Percentiles rank a stretch among this genome's conserved stretches.
phyloP scores from a whole-genome alignment of 2,888 invertebrate species.

The Poecilus cupreus region DNA sequence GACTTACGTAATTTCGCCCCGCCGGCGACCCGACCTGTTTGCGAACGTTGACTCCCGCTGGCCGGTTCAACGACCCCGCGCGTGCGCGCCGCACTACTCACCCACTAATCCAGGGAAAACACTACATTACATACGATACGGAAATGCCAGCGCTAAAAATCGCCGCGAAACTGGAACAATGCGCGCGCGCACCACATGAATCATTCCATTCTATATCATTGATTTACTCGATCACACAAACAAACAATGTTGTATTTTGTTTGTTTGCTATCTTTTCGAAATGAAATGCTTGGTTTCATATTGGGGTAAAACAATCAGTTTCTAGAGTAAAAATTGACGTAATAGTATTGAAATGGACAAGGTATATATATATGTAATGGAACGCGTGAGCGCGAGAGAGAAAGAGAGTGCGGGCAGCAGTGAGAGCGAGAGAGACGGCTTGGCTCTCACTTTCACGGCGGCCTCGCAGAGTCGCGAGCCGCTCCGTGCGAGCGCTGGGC shows the following conservation, averaged over 20 bases:
- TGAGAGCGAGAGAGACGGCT: slow-evolving; percentile 38
- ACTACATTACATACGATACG: neutral
- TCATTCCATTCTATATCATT: neutral
- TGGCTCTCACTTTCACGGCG: slow-evolving; percentile 79
- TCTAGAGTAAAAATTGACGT: slow-evolving; percentile 7
- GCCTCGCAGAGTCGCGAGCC: slow-evolving; percentile 68
- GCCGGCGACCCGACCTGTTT: slow-evolving; percentile 58
- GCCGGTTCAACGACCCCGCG: slow-evolving; percentile 49
- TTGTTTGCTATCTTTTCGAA: no score
- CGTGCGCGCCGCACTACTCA: slow-evolving; percentile 23
- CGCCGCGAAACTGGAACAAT: slow-evolving; percentile 11
- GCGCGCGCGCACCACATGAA: neutral
- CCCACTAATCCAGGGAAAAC: slow-evolving; percentile 45
- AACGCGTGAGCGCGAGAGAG: slow-evolving; percentile 60
- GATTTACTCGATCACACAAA: no score
- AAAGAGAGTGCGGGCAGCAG: slow-evolving; percentile 69
- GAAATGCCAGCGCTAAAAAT: slow-evolving; percentile 18
- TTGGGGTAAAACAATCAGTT: neutral
- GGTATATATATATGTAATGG: neutral
- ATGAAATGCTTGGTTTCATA: neutral
- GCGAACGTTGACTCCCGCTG: slow-evolving; percentile 57
- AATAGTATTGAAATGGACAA: slow-evolving; percentile 55
- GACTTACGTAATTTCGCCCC: slow-evolving; percentile 56
- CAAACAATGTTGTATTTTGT: no score
- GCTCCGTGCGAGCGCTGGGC: slow-evolving; percentile 72